Conservation (phyloP, 2,888 invertebrate genomes). For the Lithosia quadra region DNA sequence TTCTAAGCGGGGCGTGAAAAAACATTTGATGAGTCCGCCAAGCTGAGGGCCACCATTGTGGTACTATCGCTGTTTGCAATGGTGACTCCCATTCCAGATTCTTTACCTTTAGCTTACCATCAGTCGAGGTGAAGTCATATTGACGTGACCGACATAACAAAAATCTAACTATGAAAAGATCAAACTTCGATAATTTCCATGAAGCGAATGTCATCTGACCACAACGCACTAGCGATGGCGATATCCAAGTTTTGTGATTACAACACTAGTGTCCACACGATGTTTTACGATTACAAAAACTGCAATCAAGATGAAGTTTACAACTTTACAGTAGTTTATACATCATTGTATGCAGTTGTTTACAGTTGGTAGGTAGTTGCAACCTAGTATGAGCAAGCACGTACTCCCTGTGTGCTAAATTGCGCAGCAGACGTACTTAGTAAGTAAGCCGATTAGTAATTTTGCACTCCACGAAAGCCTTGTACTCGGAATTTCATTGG, state of each 20-base stretch:
- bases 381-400: neutral
- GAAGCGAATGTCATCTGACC: neutral
- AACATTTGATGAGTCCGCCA: no score
- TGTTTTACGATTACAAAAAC: slow-evolving; percentile 1
- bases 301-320: neutral
- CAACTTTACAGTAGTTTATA: neutral
- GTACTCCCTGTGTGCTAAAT: neutral
- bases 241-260: neutral
- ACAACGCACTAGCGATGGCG: neutral
- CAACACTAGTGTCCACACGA: neutral
- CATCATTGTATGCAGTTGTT: neutral
- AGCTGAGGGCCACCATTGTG: no score
- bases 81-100: no score
- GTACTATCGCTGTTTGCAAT: no score
- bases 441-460: slow-evolving; percentile 6
- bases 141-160: no score
- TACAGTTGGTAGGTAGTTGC: neutral
- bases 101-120: no score
- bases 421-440: neutral
- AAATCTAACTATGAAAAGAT: no score
- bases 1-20: no score
- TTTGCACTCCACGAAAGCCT: neutral
- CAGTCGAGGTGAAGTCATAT: no score
- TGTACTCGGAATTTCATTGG: neutral
- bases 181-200: neutral